Evolutionary conservation across 2,888 invertebrate genomes (phyloP).

Genomic region (Clivina fossor): DNA sequence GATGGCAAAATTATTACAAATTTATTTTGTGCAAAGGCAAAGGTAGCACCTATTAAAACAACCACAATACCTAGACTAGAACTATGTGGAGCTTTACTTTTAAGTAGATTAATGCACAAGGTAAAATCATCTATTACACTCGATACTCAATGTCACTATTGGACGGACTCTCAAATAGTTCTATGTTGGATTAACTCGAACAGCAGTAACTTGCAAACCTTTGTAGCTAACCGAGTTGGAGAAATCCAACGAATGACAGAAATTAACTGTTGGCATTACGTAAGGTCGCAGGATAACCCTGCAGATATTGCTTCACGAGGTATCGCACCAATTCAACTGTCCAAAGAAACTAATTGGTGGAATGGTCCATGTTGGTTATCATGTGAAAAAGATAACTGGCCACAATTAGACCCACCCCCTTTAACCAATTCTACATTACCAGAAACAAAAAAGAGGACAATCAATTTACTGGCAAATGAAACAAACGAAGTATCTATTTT

Average conservation of each 20-base stretch:
- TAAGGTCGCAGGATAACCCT: slow-evolving; percentile 13
- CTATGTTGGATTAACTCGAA: slow-evolving; percentile 13
- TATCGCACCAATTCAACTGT: background rate
- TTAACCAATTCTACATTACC: background rate
- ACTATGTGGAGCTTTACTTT: slow-evolving; percentile 15
- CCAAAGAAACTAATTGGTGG: slow-evolving; percentile 13
- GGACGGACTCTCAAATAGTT: slow-evolving; percentile 15
- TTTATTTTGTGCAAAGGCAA: slow-evolving; percentile 27
- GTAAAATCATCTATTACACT: background rate
- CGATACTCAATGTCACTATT: background rate
- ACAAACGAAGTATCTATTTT: background rate
- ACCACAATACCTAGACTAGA: slow-evolving; percentile 11
- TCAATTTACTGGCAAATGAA: background rate
- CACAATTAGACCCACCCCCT: background rate
- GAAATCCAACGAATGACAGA: slow-evolving; percentile 14
- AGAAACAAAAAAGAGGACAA: background rate
- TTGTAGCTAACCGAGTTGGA: slow-evolving; percentile 15
- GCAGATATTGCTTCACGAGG: slow-evolving; percentile 16
- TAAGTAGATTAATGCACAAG: slow-evolving; percentile 7
- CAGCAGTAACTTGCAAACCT: slow-evolving; percentile 1
- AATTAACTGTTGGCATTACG: slow-evolving; percentile 7
- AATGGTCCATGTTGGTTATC: slow-evolving; percentile 16
- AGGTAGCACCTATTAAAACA: slow-evolving; percentile 15
- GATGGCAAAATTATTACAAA: slow-evolving; percentile 3
- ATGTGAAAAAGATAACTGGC: slow-evolving; percentile 5